Conservation (phyloP, 2,113 vertebrate genomes). For the Gallinago paraguaiae region DNA sequence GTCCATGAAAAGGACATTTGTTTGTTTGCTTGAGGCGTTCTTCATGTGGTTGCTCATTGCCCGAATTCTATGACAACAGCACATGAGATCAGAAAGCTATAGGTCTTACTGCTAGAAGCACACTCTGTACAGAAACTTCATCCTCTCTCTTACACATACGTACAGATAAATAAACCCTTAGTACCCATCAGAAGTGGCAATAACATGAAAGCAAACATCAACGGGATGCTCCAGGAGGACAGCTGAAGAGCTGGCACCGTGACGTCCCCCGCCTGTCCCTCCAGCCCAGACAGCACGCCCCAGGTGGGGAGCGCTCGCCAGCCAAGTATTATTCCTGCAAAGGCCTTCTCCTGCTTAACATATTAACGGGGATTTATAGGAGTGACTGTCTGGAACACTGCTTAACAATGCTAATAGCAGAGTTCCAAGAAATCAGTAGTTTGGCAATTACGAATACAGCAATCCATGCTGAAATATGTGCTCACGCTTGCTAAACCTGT, state of each 20-base stretch:
- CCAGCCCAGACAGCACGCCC: neutral
- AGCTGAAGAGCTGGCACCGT: neutral
- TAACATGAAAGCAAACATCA: neutral
- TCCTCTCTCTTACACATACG: rapidly evolving
- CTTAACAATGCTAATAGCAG: constrained; percentile 34
- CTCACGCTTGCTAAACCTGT: constrained; percentile 39
- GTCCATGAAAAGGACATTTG: neutral
- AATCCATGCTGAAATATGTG: neutral
- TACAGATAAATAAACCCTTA: neutral
- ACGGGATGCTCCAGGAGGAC: neutral
- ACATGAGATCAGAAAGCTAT: rapidly evolving
- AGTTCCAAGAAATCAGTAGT: constrained; percentile 52
- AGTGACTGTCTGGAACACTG: constrained; percentile 43
- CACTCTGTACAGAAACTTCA: neutral
- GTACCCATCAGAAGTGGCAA: neutral
- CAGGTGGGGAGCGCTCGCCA: neutral
- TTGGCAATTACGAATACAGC: constrained; percentile 29
- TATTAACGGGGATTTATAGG: constrained; percentile 38
- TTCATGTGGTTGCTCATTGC: neutral
- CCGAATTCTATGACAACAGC: neutral
- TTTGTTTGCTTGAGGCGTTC: neutral
- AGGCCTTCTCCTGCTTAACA: constrained; percentile 25
- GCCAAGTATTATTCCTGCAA: neutral
- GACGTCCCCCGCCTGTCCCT: neutral
- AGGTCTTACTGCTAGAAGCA: neutral